Conservation (phyloP, 1,140 invertebrate species). For the Aplysia californica region DNA sequence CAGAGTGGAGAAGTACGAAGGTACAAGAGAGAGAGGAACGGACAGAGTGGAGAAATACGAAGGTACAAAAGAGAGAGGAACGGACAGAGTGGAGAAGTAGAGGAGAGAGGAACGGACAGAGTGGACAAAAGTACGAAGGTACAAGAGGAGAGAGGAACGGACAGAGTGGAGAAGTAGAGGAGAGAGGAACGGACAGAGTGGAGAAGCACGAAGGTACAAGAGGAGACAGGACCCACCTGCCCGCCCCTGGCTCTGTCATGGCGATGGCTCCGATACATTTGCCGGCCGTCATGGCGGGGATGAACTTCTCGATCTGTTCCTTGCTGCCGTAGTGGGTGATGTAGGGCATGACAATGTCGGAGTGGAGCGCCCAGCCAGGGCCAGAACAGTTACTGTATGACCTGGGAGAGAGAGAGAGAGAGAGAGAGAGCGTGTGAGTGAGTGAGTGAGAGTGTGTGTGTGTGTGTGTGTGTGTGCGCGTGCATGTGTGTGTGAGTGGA, state of each 20-base stretch:
- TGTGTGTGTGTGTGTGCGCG: slow-evolving; percentile 70
- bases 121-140: too few species aligned
- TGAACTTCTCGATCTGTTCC: slow-evolving; percentile 69
- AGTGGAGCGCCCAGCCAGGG: slow-evolving; percentile 66
- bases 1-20: too few species aligned
- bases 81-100: too few species aligned
- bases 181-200: neutral
- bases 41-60: too few species aligned
- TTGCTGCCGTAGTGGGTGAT: slow-evolving; percentile 68
- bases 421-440: too few species aligned
- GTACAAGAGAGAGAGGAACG: too few species aligned
- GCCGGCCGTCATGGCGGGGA: slow-evolving; percentile 68
- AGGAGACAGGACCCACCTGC: slow-evolving; percentile 56
- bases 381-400: slow-evolving; percentile 68
- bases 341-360: slow-evolving; percentile 71
- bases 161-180: too few species aligned
- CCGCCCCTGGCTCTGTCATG: slow-evolving; percentile 70
- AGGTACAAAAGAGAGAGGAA: too few species aligned
- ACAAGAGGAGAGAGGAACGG: too few species aligned
- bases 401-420: too few species aligned
- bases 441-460: slow-evolving; percentile 68
- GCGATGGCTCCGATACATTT: slow-evolving; percentile 68
- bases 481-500: slow-evolving; percentile 66
- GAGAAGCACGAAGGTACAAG: too few species aligned
- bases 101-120: too few species aligned